A percentile compares a stretch with the other conserved stretches of the same genome.
Evolutionary conservation across 2,888 invertebrate species (phyloP).

Genomic region (Ophioninae sp.): DNA sequence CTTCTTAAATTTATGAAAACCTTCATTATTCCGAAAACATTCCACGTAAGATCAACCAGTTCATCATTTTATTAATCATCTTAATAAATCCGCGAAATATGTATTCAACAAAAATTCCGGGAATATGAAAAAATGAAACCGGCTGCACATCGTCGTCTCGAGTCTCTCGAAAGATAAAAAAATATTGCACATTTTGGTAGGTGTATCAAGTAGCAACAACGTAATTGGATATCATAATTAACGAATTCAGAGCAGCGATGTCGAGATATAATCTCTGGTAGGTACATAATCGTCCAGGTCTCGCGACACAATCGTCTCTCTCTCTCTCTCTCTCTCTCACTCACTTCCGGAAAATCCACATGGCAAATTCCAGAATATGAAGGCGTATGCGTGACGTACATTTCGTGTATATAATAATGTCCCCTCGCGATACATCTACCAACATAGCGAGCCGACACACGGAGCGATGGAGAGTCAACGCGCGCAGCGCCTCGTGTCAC

Average conservation of each 20-base stretch:
- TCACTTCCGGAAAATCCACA: slow-evolving; percentile 1
- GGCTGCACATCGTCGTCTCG: neutral
- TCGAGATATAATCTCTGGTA: neutral
- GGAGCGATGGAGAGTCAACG: slow-evolving; percentile 62
- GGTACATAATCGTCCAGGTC: neutral
- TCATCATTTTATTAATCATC: neutral
- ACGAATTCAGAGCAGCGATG: slow-evolving; percentile 25
- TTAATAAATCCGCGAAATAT: too few relatives aligned
- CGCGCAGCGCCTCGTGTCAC: slow-evolving; percentile 71
- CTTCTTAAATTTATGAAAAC: neutral
- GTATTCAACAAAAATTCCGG: neutral
- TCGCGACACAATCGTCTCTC: slow-evolving; percentile 16
- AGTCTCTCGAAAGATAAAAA: neutral
- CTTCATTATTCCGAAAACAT: too few relatives aligned
- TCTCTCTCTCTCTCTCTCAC: neutral
- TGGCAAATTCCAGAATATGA: slow-evolving; percentile 11
- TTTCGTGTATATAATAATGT: slow-evolving; percentile 9
- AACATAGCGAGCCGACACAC: slow-evolving; percentile 36
- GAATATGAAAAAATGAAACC: neutral
- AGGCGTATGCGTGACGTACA: neutral
- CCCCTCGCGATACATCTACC: slow-evolving; percentile 25
- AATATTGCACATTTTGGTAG: neutral
- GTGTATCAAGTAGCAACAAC: neutral
- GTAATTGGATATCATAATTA: slow-evolving; percentile 28
- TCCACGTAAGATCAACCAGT: neutral